Evolutionary conservation across 2,113 vertebrate species (phyloP).

Genomic region (Anhinga rufa): DNA sequence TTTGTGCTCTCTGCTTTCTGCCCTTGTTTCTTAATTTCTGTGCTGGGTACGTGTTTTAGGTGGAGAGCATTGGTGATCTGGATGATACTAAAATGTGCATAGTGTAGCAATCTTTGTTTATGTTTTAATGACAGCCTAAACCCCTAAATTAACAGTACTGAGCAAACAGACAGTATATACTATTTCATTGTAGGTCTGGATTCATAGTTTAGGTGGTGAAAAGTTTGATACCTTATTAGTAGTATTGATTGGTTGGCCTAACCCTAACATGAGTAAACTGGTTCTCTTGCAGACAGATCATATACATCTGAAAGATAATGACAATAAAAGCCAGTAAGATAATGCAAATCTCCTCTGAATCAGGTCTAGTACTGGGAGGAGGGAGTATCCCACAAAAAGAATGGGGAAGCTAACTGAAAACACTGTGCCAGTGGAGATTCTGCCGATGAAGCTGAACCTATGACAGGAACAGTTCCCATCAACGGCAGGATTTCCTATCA

Average conservation of each 20-base stretch:
- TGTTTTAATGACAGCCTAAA: not conserved
- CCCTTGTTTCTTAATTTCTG: not conserved
- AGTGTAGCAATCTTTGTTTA: not conserved
- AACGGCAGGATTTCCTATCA: slow-evolving; percentile 49
- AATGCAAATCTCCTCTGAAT: not conserved
- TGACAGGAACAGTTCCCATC: not conserved
- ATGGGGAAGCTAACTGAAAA: not conserved
- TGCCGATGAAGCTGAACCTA: not conserved
- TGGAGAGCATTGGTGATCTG: not conserved
- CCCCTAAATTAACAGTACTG: not conserved
- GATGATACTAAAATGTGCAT: not conserved
- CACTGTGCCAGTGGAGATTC: not conserved
- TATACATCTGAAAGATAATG: not conserved
- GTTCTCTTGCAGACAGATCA: not conserved
- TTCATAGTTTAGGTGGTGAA: not conserved
- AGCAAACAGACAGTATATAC: not conserved
- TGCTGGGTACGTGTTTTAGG: not conserved
- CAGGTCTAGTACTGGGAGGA: not conserved
- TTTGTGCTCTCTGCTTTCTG: not conserved
- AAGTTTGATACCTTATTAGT: not conserved
- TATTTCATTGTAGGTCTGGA: not conserved
- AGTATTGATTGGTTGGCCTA: not conserved
- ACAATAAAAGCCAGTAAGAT: not conserved
- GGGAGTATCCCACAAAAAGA: not conserved
- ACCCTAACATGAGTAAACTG: not conserved